phyloP scores from a whole-genome alignment of 2,797 vertebrate genomes.

The Sebastes elongatus region DNA sequence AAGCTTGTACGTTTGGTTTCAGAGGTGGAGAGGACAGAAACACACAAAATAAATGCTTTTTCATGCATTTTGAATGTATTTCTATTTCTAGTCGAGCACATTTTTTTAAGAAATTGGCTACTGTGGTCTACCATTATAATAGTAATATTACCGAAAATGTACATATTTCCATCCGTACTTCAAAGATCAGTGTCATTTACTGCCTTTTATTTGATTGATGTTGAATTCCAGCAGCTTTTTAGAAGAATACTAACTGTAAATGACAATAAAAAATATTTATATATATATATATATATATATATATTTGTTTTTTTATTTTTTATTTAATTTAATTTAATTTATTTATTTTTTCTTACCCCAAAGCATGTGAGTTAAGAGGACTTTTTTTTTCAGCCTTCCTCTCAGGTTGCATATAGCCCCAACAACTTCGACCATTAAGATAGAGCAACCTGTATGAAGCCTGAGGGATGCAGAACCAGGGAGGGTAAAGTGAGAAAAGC shows the following conservation, averaged over 20 bases:
- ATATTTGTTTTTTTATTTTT: too few relatives aligned
- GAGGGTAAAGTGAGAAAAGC: neutral
- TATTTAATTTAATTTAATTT: too few relatives aligned
- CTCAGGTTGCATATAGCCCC: neutral
- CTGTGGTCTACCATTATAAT: neutral
- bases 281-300: too few relatives aligned
- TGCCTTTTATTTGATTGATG: neutral
- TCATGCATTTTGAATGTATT: neutral
- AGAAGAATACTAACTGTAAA: neutral
- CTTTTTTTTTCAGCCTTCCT: neutral
- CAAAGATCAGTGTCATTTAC: neutral
- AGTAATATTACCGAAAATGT: neutral
- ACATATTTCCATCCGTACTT: neutral
- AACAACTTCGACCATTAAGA: neutral
- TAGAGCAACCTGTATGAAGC: neutral
- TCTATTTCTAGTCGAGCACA: neutral
- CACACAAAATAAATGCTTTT: neutral
- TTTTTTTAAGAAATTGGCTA: neutral
- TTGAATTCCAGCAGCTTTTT: neutral
- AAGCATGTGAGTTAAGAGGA: too few relatives aligned
- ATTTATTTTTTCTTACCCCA: too few relatives aligned
- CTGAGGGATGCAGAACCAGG: neutral
- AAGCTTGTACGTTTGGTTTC: neutral
- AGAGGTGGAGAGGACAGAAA: neutral
- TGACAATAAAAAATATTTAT: too few relatives aligned